Evolutionary conservation across 37 sponge, comb jelly and placozoan species (phyloP), one percentile per base, ranked within the genome.

Genomic region (Beroe forskalii): DNA sequence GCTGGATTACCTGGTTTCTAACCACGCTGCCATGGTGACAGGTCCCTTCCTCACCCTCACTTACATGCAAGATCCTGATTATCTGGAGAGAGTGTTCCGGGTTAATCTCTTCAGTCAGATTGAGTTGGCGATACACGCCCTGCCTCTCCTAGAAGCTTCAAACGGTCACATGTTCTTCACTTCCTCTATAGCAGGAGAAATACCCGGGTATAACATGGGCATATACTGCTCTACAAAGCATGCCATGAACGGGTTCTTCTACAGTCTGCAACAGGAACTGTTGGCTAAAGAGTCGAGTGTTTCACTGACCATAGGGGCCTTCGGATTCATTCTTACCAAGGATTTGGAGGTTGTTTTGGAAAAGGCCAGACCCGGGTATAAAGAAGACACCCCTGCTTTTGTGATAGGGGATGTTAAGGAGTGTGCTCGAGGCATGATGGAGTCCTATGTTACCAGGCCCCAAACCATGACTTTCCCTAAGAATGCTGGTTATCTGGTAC

Each of bases 1-100:
- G 32, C 72, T 69, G 35, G 72, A 69, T 37, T 69, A 69, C 38
- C 32, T 69, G 72, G 72, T 69, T 20, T 69, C 72, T 0, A 69
- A 69, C 38, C 72, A 69, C 39, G 72, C 72, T 36, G 72, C 72
- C 20, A 69, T 69, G 38, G 72, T 28, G 6, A 36, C 27, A 2
- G 38, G 72, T 69, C 37, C 72, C 1, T 69, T 69, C 72, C 38
- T 69, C 9, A 37, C 33, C 0, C 1, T 69, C 1, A 1, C 35
- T 9, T 36, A 69, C 17, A 33, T 4, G 4, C 72, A 69, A 36
- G 36, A 32, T 36, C 72, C 72, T 14, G 72, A 36, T 1, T 69
- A 36, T 69, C 4, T 69, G 20, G 72, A 69, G 72, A 69, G 38
- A 17, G 32, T 69, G 1, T 69, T 69, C 72, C 1, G 72, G 38